Percentiles rank a stretch among this genome's conserved stretches.
Conservation (phyloP, 2,797 vertebrate species). For the Etheostoma perlongum region DNA sequence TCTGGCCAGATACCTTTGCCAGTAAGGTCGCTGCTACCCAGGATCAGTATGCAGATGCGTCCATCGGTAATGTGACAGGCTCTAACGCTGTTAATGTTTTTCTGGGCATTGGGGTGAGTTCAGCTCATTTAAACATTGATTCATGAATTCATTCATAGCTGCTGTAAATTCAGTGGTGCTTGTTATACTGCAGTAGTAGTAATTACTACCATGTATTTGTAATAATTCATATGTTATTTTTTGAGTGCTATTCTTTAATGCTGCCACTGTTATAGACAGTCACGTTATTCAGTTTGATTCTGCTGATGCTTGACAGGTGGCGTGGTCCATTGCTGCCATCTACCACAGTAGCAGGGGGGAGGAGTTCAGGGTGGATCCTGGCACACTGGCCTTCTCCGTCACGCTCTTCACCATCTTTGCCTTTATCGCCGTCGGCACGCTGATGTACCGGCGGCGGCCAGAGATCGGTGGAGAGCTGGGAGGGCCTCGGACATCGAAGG, state of each 20-base stretch:
- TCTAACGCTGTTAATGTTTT: slow-evolving; percentile 99
- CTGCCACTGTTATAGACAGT: not conserved
- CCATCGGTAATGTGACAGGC: slow-evolving; percentile 98
- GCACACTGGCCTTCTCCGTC: slow-evolving; percentile 97
- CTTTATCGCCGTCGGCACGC: slow-evolving; percentile 92
- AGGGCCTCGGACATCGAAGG: slow-evolving; percentile 98
- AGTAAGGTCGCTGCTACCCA: slow-evolving; percentile 99
- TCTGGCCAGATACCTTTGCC: slow-evolving; percentile 93
- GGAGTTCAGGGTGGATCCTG: slow-evolving; percentile 93
- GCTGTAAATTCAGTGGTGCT: not conserved
- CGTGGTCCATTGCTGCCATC: slow-evolving; percentile 99
- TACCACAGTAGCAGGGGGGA: slow-evolving; percentile 90
- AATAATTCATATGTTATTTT: not conserved
- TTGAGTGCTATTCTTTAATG: not conserved
- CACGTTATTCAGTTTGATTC: slow-evolving; percentile 8
- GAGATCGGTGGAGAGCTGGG: slow-evolving; percentile 99
- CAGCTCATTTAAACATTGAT: slow-evolving; percentile 2
- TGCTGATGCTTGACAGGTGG: slow-evolving; percentile 78
- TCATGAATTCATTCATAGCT: not conserved
- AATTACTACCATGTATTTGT: not conserved
- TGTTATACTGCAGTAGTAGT: slow-evolving; percentile 1
- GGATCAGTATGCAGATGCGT: slow-evolving; percentile 98
- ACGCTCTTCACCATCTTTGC: slow-evolving; percentile 99
- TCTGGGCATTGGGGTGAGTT: slow-evolving; percentile 93
- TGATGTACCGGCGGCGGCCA: slow-evolving; percentile 97